Percentiles rank a stretch among this genome's conserved stretches.
These are phyloP conservation scores for Microvelia longipes DNA, from an alignment of 1,140 invertebrate species.

Conservation along the genomic window DNA sequence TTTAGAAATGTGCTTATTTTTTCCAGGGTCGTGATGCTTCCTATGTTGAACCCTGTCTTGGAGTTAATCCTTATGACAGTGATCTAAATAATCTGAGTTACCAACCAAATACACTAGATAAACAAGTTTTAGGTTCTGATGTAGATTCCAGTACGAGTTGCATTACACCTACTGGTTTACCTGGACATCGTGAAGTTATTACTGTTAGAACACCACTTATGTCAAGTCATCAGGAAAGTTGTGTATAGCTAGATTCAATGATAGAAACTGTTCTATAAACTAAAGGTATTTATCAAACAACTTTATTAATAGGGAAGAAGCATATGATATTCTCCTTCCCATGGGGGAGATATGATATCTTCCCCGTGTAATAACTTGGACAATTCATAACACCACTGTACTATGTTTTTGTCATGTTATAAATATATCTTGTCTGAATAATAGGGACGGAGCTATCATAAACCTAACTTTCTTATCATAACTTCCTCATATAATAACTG, in stretches of 20 bases:
- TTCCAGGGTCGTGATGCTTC: conserved; percentile 14
- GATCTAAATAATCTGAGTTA: conserved; percentile 5
- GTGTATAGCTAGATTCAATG: conserved; percentile 43
- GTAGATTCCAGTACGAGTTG: conserved; percentile 27
- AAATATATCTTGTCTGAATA: no score
- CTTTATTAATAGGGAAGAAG: background rate
- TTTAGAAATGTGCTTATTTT: no score
- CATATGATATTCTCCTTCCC: no score
- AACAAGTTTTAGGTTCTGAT: conserved; percentile 16
- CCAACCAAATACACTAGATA: background rate
- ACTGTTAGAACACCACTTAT: conserved; percentile 66
- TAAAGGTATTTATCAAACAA: background rate
- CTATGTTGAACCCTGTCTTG: conserved; percentile 30
- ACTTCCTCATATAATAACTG: no score
- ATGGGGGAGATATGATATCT: no score
- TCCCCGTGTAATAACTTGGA: no score
- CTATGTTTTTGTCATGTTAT: no score
- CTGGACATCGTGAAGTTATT: conserved; percentile 48
- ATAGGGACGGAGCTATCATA: no score
- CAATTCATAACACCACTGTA: no score
- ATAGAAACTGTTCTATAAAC: conserved; percentile 5
- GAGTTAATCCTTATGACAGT: conserved; percentile 23
- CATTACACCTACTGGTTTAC: conserved; percentile 23
- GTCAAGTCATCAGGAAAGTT: conserved; percentile 66
- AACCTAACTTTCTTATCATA: no score